Conservation (phyloP, 92 coral and sea anemone species). For the Phenganax subtilis region DNA sequence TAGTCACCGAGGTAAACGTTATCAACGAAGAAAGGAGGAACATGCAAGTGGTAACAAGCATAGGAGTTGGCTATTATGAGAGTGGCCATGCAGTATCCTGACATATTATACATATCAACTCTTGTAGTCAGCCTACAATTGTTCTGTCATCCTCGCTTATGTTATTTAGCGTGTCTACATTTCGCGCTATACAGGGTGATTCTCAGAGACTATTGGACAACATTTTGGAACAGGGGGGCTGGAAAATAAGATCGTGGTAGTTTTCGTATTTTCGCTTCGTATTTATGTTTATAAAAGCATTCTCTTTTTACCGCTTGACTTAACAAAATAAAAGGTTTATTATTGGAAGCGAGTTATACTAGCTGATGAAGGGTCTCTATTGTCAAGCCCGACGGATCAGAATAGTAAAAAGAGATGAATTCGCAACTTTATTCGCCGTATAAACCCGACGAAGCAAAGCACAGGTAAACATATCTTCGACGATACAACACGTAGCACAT, state of each 20-base stretch:
- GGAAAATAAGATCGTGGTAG: too few species aligned
- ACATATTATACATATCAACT: too few species aligned
- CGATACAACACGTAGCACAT: background rate
- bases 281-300: background rate
- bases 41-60: too few species aligned
- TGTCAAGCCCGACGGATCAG: background rate
- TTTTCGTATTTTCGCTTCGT: background rate
- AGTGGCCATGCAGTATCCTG: too few species aligned
- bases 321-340: background rate
- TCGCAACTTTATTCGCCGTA: background rate
- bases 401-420: constrained; percentile 16
- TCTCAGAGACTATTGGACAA: background rate
- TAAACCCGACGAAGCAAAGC: background rate
- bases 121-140: too few species aligned
- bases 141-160: too few species aligned
- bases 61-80: too few species aligned
- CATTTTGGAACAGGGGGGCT: background rate
- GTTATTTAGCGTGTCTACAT: too few species aligned
- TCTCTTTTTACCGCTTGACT: constrained; percentile 1
- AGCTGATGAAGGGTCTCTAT: constrained; percentile 10
- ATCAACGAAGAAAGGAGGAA: too few species aligned
- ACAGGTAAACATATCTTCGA: background rate
- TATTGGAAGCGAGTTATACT: background rate
- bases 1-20: too few species aligned
- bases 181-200: background rate